These are phyloP conservation scores for Drosophila rhopaloa DNA, from an alignment of 1,140 invertebrate species.

Conservation along the genomic window DNA sequence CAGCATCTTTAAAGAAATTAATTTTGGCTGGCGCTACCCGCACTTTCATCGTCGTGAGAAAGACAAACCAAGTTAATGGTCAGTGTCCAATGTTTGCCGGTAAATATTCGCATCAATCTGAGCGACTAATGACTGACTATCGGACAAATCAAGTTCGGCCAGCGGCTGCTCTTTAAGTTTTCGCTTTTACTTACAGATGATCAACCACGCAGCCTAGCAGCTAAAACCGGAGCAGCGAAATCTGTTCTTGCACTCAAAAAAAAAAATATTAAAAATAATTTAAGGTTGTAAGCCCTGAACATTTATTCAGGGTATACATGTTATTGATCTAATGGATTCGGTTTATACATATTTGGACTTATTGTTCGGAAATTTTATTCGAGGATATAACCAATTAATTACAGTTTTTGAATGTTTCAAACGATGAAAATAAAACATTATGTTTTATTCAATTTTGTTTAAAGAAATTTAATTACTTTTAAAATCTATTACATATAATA, in stretches of 20 bases:
- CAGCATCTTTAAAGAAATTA: slow-evolving; percentile 42
- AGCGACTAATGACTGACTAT: slow-evolving; percentile 45
- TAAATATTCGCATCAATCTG: slow-evolving; percentile 45
- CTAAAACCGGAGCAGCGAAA: slow-evolving; percentile 57
- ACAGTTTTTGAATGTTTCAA: no score
- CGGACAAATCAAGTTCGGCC: slow-evolving; percentile 39
- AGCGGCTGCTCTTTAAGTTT: slow-evolving; percentile 23
- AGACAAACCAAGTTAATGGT: slow-evolving; percentile 53
- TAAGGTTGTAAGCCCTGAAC: no score
- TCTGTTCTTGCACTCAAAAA: slow-evolving; percentile 34
- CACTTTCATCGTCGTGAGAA: slow-evolving; percentile 64
- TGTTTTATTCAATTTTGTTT: no score
- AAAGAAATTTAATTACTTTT: no score
- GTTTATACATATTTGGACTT: no score
- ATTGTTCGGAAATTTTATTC: no score
- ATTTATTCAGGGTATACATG: no score
- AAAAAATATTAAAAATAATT: not conserved
- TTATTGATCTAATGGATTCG: no score
- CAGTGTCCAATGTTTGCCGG: slow-evolving; percentile 34
- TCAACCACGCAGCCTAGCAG: slow-evolving; percentile 3
- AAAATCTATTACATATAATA: no score
- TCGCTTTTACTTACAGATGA: slow-evolving; percentile 62
- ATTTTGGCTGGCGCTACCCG: slow-evolving; percentile 23
- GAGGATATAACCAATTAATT: no score
- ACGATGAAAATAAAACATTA: no score